phyloP scores from a whole-genome alignment of 2,888 invertebrate species.

The Cloeon dipterum region DNA sequence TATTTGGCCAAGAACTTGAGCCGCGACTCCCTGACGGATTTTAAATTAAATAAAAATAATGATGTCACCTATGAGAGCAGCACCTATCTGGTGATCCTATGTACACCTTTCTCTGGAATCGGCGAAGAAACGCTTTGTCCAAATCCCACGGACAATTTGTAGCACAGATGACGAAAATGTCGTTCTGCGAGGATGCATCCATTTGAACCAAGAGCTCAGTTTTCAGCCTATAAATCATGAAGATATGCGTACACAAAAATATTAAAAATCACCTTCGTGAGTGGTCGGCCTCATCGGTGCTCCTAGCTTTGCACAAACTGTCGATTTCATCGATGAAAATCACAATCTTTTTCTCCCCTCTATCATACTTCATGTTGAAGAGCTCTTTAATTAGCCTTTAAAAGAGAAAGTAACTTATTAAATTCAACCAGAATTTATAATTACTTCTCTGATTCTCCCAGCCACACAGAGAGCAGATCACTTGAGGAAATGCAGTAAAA shows the following conservation, averaged over 20 bases:
- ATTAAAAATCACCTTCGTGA: slow-evolving; percentile 17
- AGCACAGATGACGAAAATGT: slow-evolving; percentile 24
- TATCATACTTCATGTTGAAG: slow-evolving; percentile 13
- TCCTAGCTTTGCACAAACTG: slow-evolving; percentile 26
- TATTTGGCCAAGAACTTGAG: too few species aligned
- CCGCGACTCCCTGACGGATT: too few species aligned
- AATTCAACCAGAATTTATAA: slow-evolving; percentile 9
- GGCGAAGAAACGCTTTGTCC: slow-evolving; percentile 28
- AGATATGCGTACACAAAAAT: not conserved
- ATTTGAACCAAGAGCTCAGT: slow-evolving; percentile 30
- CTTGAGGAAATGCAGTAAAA: slow-evolving; percentile 27
- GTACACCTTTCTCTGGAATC: slow-evolving; percentile 29
- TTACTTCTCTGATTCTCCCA: slow-evolving; percentile 35
- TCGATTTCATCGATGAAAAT: slow-evolving; percentile 36
- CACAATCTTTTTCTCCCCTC: slow-evolving; percentile 19
- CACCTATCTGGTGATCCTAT: slow-evolving; percentile 27
- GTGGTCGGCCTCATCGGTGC: slow-evolving; percentile 23
- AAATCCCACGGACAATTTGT: slow-evolving; percentile 39
- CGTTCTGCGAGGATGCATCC: slow-evolving; percentile 15
- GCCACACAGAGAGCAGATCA: slow-evolving; percentile 26
- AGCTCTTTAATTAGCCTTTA: not conserved
- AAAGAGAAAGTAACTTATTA: not conserved
- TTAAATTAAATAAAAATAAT: not conserved
- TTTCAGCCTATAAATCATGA: slow-evolving; percentile 20
- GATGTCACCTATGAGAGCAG: not conserved